Evolutionary conservation across 2,888 invertebrate species (phyloP).

Genomic region (Oxystoma pomonae): DNA sequence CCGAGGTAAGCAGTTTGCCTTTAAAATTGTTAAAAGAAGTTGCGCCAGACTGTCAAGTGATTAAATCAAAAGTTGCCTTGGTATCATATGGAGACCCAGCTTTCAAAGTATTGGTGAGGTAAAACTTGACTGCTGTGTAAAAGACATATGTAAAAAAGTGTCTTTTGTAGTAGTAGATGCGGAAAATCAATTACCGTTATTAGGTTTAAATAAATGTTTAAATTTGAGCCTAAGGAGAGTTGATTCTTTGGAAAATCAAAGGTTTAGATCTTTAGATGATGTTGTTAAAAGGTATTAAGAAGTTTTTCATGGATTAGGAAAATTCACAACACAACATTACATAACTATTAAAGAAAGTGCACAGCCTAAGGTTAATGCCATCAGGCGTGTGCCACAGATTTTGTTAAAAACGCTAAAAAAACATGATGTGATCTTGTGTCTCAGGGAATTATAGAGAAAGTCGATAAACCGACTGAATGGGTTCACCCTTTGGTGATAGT

Average conservation of each 20-base stretch:
- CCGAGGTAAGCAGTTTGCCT: slow-evolving; percentile 21
- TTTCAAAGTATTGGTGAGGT: too few relatives aligned
- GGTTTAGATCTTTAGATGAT: too few relatives aligned
- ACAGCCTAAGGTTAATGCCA: slow-evolving; percentile 10
- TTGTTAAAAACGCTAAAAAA: slow-evolving; percentile 13
- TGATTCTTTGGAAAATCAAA: too few relatives aligned
- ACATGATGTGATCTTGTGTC: slow-evolving; percentile 6
- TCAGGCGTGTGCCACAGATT: slow-evolving; percentile 13
- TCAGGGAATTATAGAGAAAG: slow-evolving; percentile 10
- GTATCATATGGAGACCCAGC: slow-evolving; percentile 9
- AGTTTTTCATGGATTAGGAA: slow-evolving; percentile 21
- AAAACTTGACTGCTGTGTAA: too few relatives aligned
- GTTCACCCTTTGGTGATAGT: slow-evolving; percentile 24
- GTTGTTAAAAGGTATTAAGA: too few relatives aligned
- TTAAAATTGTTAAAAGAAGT: slow-evolving; percentile 10
- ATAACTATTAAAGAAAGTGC: slow-evolving; percentile 17
- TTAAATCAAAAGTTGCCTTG: slow-evolving; percentile 10
- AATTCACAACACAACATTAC: slow-evolving; percentile 14
- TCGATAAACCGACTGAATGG: slow-evolving; percentile 21
- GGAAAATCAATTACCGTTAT: too few relatives aligned
- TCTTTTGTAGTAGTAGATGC: too few relatives aligned
- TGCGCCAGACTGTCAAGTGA: background rate
- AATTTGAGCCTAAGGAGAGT: too few relatives aligned
- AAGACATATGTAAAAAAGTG: too few relatives aligned
- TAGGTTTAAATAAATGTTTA: too few relatives aligned